phyloP scores from a whole-genome alignment of 30 jellyfish, hydroid and myxozoan genomes.

The Rhopilema esculentum region DNA sequence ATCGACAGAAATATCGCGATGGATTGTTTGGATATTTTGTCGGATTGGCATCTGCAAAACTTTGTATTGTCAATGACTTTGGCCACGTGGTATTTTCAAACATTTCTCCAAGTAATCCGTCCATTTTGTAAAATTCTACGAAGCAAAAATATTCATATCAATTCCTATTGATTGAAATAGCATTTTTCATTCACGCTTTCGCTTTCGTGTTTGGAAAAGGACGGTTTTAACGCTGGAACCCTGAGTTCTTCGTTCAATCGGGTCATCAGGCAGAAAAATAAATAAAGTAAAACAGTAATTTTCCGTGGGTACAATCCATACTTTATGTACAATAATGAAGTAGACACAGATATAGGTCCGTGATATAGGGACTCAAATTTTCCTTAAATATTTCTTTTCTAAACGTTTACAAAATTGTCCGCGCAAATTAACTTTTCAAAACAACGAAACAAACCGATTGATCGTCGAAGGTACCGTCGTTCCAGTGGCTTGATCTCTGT shows the following conservation, averaged over 20 bases:
- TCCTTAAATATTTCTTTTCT: too few species aligned
- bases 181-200: background rate
- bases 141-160: background rate
- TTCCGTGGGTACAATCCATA: too few species aligned
- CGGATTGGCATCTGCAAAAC: background rate
- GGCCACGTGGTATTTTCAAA: background rate
- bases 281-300: too few species aligned
- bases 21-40: background rate
- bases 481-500: slow-evolving; percentile 40
- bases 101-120: background rate
- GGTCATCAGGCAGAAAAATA: too few species aligned
- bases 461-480: slow-evolving; percentile 11
- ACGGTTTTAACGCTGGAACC: too few species aligned
- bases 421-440: background rate
- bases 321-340: too few species aligned
- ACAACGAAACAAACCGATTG: slow-evolving; percentile 20
- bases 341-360: too few species aligned
- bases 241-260: too few species aligned
- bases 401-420: too few species aligned
- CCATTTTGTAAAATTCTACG: slow-evolving; percentile 3
- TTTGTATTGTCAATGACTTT: background rate
- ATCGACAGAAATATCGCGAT: background rate
- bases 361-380: too few species aligned
- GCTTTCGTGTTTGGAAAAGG: too few species aligned
- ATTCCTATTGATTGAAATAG: background rate